Percentiles rank a stretch among this genome's conserved stretches.
phyloP scores from a whole-genome alignment of 2,113 vertebrate species.

The Hylia prasina region DNA sequence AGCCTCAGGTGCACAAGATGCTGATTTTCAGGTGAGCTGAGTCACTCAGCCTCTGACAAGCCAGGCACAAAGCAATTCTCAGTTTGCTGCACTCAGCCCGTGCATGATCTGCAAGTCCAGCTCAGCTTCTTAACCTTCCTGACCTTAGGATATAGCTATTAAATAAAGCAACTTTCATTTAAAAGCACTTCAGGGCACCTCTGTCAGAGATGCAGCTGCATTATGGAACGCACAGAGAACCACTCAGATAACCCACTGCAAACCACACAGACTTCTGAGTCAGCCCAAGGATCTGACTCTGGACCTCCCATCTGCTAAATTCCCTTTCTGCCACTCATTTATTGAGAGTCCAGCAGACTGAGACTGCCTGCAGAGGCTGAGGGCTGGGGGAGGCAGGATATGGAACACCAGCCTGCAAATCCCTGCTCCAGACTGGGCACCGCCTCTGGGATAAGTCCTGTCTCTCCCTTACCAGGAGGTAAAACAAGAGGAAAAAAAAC shows the following conservation, averaged over 20 bases:
- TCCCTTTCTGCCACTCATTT: neutral
- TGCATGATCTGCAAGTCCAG: neutral
- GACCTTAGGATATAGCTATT: neutral
- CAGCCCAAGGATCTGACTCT: neutral
- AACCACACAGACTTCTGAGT: neutral
- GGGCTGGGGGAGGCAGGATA: neutral
- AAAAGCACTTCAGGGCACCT: neutral
- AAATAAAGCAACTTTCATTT: neutral
- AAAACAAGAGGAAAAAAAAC: neutral
- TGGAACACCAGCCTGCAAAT: conserved; percentile 31
- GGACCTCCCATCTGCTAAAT: neutral
- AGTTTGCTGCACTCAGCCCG: neutral
- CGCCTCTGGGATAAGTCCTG: neutral
- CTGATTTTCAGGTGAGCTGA: neutral
- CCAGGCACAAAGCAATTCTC: neutral
- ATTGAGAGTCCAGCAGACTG: neutral
- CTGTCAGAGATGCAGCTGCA: neutral
- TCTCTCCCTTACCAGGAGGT: neutral
- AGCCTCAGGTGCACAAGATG: neutral
- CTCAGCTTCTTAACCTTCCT: neutral
- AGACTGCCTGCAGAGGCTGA: neutral
- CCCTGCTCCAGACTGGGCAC: conserved; percentile 25
- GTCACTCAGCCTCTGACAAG: neutral
- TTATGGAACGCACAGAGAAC: neutral
- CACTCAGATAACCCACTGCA: neutral